These are phyloP conservation scores for Grammomys surdaster DNA, from an alignment of 2,113 vertebrate species.

Conservation along the genomic window DNA sequence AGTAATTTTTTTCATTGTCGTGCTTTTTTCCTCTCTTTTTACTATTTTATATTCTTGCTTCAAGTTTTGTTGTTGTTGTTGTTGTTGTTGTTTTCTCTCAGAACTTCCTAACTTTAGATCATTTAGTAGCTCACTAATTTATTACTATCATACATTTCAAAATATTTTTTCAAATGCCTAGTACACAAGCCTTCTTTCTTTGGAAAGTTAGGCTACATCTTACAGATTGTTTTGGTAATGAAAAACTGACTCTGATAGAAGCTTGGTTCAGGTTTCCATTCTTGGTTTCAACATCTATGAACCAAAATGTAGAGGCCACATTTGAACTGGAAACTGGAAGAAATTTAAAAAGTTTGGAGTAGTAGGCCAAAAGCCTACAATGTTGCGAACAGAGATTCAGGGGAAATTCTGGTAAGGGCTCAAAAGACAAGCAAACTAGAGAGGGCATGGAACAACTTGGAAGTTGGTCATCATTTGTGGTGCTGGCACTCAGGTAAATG, in stretches of 20 bases:
- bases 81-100: not conserved
- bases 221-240: not conserved
- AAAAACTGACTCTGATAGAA: not conserved
- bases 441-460: not conserved
- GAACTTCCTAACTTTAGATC: not conserved
- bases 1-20: fast-evolving
- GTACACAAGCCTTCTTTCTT: not conserved
- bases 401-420: not conserved
- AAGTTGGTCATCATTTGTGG: not conserved
- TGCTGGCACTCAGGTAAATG: not conserved
- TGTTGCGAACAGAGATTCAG: not conserved
- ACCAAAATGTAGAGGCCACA: not conserved
- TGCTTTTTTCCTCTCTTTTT: no score
- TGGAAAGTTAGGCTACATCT: not conserved
- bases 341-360: not conserved
- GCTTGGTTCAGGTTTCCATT: not conserved
- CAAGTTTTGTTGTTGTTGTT: no score
- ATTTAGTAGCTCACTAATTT: not conserved
- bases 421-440: not conserved
- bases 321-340: not conserved
- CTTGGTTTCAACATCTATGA: not conserved
- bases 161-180: not conserved
- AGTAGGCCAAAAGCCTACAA: not conserved
- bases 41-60: not conserved
- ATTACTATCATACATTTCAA: not conserved